Evolutionary conservation across 2,888 invertebrate genomes (phyloP).

Genomic region (Scotopteryx bipunctaria): DNA sequence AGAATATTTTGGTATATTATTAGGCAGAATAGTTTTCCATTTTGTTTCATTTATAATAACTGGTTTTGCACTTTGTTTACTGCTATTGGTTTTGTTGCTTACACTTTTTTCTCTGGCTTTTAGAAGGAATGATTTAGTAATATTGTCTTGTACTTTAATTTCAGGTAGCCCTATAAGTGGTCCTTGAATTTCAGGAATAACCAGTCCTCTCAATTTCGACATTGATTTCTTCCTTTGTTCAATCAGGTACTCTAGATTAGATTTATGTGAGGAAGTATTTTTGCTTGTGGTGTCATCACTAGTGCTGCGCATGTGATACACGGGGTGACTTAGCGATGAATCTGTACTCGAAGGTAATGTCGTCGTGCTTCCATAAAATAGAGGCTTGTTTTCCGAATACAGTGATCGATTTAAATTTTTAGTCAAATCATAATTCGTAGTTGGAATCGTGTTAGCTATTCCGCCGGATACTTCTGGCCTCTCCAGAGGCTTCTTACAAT

Average conservation of each 20-base stretch:
- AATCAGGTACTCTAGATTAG: slow-evolving; percentile 88
- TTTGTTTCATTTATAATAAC: slow-evolving; percentile 64
- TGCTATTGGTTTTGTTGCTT: slow-evolving; percentile 48
- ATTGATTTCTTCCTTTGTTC: slow-evolving; percentile 92
- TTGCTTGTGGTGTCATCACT: slow-evolving; percentile 71
- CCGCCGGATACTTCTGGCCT: slow-evolving; percentile 81
- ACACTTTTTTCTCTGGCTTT: slow-evolving; percentile 59
- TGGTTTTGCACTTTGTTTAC: slow-evolving; percentile 57
- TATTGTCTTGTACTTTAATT: slow-evolving; percentile 89
- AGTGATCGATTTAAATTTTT: slow-evolving; percentile 45
- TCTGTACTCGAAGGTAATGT: slow-evolving; percentile 63
- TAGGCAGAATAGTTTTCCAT: slow-evolving; percentile 73
- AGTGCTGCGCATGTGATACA: slow-evolving; percentile 70
- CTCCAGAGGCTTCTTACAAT: slow-evolving; percentile 64
- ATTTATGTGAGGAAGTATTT: slow-evolving; percentile 78
- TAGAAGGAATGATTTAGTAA: slow-evolving; percentile 71
- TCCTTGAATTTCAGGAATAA: slow-evolving; percentile 90
- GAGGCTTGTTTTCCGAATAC: slow-evolving; percentile 61
- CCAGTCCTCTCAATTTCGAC: slow-evolving; percentile 93
- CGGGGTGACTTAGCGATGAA: slow-evolving; percentile 55
- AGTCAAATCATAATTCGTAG: slow-evolving; percentile 46
- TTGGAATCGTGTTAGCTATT: slow-evolving; percentile 60
- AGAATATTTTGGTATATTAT: slow-evolving; percentile 90
- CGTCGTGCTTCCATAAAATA: slow-evolving; percentile 76
- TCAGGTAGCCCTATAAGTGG: slow-evolving; percentile 90